A percentile compares a stretch with the other conserved stretches of the same genome.
phyloP scores from a whole-genome alignment of 2,797 vertebrate species.

The Periparus ater region DNA sequence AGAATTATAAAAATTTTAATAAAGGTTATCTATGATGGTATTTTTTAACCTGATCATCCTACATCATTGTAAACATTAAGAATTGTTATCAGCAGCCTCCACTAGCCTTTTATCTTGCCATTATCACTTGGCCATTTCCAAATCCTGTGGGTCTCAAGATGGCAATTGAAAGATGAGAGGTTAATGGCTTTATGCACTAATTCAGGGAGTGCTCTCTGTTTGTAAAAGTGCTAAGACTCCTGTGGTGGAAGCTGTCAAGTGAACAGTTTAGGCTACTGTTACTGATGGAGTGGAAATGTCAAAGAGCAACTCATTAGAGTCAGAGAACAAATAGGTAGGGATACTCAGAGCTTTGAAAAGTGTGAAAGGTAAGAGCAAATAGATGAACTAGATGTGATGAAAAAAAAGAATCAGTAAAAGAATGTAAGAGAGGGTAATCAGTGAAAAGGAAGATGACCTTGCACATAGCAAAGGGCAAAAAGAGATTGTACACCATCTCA shows the following conservation, averaged over 20 bases:
- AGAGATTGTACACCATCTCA: background rate
- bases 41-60: background rate
- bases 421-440: background rate
- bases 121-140: background rate
- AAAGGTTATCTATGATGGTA: background rate
- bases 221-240: slow-evolving; percentile 16
- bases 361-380: background rate
- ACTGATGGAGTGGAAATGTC: slow-evolving; percentile 41
- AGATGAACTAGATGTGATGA: background rate
- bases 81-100: background rate
- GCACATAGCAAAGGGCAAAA: background rate
- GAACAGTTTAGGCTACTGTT: background rate
- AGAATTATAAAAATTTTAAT: background rate
- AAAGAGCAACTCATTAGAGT: slow-evolving; percentile 44
- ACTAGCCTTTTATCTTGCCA: background rate
- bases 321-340: slow-evolving; percentile 23
- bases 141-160: background rate
- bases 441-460: background rate
- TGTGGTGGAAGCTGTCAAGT: slow-evolving; percentile 33
- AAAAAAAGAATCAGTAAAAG: background rate
- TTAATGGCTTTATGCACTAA: slow-evolving; percentile 42
- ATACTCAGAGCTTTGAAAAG: slow-evolving; percentile 2
- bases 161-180: background rate
- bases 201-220: background rate
- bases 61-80: background rate